phyloP scores from a whole-genome alignment of 2,113 vertebrate species.

The Mungos mungo region DNA sequence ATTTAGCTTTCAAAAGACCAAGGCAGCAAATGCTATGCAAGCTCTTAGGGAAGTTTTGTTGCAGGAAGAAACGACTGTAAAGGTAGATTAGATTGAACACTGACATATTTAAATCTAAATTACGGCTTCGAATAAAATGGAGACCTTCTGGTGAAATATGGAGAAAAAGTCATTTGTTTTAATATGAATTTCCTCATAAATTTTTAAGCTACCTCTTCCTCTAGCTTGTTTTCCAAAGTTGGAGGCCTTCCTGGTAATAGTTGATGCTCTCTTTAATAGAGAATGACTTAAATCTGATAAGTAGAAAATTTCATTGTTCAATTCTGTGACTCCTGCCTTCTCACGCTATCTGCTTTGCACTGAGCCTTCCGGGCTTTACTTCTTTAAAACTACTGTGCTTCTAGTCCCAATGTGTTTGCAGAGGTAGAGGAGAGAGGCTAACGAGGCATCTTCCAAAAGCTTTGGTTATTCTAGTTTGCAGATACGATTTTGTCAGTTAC shows the following conservation, averaged over 20 bases:
- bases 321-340: background rate
- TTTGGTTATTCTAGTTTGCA: background rate
- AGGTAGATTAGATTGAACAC: background rate
- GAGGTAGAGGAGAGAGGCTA: background rate
- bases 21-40: background rate
- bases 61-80: background rate
- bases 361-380: background rate
- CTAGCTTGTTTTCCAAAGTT: background rate
- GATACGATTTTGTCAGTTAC: background rate
- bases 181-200: background rate
- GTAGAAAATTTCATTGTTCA: background rate
- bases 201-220: background rate
- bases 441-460: background rate
- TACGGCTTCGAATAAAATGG: constrained; percentile 54
- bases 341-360: background rate
- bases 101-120: background rate
- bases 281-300: constrained; percentile 46
- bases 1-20: background rate
- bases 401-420: background rate
- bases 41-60: constrained; percentile 45
- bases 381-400: background rate
- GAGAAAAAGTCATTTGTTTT: background rate
- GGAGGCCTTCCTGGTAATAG: constrained; percentile 4
- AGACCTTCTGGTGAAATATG: background rate
- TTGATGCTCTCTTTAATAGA: background rate